A percentile compares a stretch with the other conserved stretches of the same genome.
These are phyloP conservation scores for Cantharis rufa DNA, from an alignment of 2,888 invertebrate genomes.

Conservation along the genomic window DNA sequence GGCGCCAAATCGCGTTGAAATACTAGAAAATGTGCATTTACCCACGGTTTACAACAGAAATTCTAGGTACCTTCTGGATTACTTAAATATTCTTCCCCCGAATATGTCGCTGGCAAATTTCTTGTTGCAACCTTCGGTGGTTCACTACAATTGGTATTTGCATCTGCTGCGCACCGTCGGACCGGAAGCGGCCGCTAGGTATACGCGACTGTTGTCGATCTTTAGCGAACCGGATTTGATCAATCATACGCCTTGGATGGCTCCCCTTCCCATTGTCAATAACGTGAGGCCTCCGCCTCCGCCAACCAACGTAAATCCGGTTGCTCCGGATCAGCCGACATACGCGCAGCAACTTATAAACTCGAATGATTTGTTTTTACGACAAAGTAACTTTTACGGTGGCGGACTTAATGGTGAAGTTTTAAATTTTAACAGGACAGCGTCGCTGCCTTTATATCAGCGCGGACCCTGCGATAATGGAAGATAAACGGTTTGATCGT, in stretches of 20 bases:
- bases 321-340: not conserved
- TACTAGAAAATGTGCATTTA: conserved; percentile 63
- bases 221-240: not conserved
- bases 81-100: conserved; percentile 58
- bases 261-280: not conserved
- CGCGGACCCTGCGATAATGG: not conserved
- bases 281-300: not conserved
- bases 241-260: not conserved
- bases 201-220: not conserved
- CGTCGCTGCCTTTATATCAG: not conserved
- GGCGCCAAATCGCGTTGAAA: conserved; percentile 58
- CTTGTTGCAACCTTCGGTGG: conserved; percentile 56
- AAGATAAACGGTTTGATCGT: not conserved
- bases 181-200: conserved; percentile 51
- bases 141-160: conserved; percentile 59
- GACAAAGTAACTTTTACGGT: not conserved
- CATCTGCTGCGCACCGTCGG: conserved; percentile 61
- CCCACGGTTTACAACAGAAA: conserved; percentile 45
- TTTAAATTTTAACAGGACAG: not conserved
- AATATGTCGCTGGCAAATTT: conserved; percentile 63
- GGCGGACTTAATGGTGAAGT: not conserved
- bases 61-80: conserved; percentile 41
- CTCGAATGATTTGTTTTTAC: not conserved
- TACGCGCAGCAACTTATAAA: not conserved
- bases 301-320: not conserved